phyloP scores from a whole-genome alignment of 1,140 invertebrate species.

The Babylonia areolata region DNA sequence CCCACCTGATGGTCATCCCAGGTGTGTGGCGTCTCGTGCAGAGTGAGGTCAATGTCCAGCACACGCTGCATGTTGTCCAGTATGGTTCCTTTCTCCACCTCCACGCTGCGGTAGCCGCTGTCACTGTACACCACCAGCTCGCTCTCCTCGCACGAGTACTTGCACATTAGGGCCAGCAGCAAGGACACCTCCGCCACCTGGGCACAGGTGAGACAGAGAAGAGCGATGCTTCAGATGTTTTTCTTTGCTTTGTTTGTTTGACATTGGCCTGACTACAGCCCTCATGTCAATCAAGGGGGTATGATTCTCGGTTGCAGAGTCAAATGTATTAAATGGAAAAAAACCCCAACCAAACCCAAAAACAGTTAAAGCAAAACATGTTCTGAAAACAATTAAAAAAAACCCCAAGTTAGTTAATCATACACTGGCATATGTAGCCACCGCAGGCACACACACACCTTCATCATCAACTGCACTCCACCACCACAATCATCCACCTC shows the following conservation, averaged over 20 bases:
- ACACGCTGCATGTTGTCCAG: constrained; percentile 71
- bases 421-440: too few species aligned
- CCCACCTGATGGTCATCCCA: constrained; percentile 30
- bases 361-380: too few species aligned
- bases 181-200: constrained; percentile 73
- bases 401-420: too few species aligned
- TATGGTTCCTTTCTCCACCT: constrained; percentile 71
- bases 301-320: too few species aligned
- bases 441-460: too few species aligned
- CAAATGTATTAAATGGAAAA: not conserved
- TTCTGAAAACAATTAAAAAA: too few species aligned
- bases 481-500: too few species aligned
- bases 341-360: too few species aligned
- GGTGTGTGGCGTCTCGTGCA: not conserved
- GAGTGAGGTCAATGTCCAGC: constrained; percentile 21
- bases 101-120: constrained; percentile 43
- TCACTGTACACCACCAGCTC: constrained; percentile 65
- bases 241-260: constrained; percentile 12
- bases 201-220: constrained; percentile 12
- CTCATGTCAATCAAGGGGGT: too few species aligned
- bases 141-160: constrained; percentile 76
- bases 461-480: too few species aligned
- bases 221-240: too few species aligned
- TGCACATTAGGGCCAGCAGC: constrained; percentile 76
- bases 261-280: too few species aligned